Base-by-base conservation (phyloP, 23 tunicate genomes). In the Halocynthia roretzi region DNA sequence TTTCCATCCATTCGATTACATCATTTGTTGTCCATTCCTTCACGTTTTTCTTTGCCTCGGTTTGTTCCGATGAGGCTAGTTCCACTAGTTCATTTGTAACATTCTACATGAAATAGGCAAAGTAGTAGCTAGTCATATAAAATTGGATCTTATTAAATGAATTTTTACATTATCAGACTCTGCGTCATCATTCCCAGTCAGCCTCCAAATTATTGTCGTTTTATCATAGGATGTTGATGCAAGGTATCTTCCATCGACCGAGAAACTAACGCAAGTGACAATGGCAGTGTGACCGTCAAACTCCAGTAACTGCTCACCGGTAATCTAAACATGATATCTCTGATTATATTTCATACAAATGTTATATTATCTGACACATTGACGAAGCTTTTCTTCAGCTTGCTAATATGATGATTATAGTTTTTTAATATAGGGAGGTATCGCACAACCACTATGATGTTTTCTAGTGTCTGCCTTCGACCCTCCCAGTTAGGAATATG, bases 201-300 rank as follows among this genome's bases (percentile, higher is more conserved):
- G 21, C 20, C 78, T 86, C 98, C 98, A 92, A 20, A 92, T 67
- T 44, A 85, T 82, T 6, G 85, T 58, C 11, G 80, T 74, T 74
- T 92, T 92, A 61, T 92, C 98, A 51, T 82, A 92, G 10, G 91
- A 85, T 6, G 98, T 92, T 6, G 98, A 81, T 8, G 98, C 98
- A 18, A 92, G 77, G 72, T 67, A 74, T 11, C 54, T 78, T 1
- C 69, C 92, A 63, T 77, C 85, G 8, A 22, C 12, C 5, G 92
- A 86, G 75, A 88, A 92, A 8, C 85, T 80, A 20, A 86, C 91
- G 31, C 77, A 92, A 10, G 98, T 92, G 40, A 82, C 91, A 62
- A 92, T 71, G 15, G 98, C 75, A 11, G 83, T 49, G 78, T 92
- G 98, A 6, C 93, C 98, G 56, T 87, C 76, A 82, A 92, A 56